Percentiles rank a stretch among this genome's conserved stretches.
These are phyloP conservation scores for Ascidia mentula DNA, from an alignment of 23 tunicate genomes.

Conservation along the genomic window DNA sequence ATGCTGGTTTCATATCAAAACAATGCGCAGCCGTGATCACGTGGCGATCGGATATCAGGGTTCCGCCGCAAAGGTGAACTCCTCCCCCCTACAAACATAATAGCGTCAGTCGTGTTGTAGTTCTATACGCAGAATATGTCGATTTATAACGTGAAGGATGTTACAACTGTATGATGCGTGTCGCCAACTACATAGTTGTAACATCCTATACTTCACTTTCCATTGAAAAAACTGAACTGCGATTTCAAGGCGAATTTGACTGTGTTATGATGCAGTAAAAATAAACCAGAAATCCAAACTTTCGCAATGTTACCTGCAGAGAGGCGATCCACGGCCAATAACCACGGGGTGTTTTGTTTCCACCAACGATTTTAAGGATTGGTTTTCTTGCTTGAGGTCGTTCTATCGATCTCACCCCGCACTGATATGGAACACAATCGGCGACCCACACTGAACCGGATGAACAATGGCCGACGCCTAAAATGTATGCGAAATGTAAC, in stretches of 20 bases:
- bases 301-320: slow-evolving; percentile 46
- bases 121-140: too few species aligned
- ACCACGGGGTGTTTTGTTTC: slow-evolving; percentile 25
- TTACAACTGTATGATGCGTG: too few species aligned
- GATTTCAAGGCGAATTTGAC: too few species aligned
- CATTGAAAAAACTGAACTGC: too few species aligned
- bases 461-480: slow-evolving; percentile 2
- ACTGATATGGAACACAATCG: slow-evolving; percentile 63
- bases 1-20: slow-evolving; percentile 43
- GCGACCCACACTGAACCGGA: slow-evolving; percentile 57
- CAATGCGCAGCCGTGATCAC: slow-evolving; percentile 90
- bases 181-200: too few species aligned
- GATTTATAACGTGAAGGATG: too few species aligned
- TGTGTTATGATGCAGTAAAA: too few species aligned
- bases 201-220: too few species aligned
- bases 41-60: slow-evolving; percentile 56
- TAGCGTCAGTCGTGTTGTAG: too few species aligned
- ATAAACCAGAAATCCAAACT: background rate
- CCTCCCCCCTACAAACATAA: slow-evolving; percentile 29
- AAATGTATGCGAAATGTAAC: too few species aligned
- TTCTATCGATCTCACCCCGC: slow-evolving; percentile 55
- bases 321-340: slow-evolving; percentile 96
- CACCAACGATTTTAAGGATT: slow-evolving; percentile 63
- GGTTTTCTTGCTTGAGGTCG: slow-evolving; percentile 4
- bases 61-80: slow-evolving; percentile 74